Conservation (phyloP, 2,113 vertebrate species). For the Eleginops maclovinus region DNA sequence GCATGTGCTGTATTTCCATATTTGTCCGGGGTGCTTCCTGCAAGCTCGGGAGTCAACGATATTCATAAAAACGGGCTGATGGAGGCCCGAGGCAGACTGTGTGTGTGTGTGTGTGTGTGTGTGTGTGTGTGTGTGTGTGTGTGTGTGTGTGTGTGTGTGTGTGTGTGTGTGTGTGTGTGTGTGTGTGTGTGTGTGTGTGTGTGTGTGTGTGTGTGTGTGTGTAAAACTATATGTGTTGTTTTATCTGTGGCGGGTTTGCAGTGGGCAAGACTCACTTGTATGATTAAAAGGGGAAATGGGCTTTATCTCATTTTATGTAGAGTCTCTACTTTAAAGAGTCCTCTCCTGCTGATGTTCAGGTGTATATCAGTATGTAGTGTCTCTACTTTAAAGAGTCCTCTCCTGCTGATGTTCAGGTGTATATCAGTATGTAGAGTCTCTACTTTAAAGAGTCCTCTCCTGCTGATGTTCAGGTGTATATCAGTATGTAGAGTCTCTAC, state of each 20-base stretch:
- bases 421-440: too few species aligned
- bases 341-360: too few species aligned
- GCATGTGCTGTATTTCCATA: slow-evolving; percentile 71
- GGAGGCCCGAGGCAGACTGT: slow-evolving; percentile 32
- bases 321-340: too few species aligned
- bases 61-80: slow-evolving; percentile 54
- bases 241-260: not conserved
- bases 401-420: too few species aligned
- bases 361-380: too few species aligned
- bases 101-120: slow-evolving; percentile 4
- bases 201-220: slow-evolving; percentile 2
- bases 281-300: not conserved
- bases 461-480: too few species aligned
- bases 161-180: not conserved
- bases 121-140: not conserved
- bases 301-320: too few species aligned
- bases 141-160: slow-evolving; percentile 8
- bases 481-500: too few species aligned
- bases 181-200: not conserved
- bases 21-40: slow-evolving; percentile 55
- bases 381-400: too few species aligned
- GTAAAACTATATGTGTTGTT: not conserved
- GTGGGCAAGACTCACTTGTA: not conserved
- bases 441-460: too few species aligned
- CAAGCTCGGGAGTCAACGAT: slow-evolving; percentile 43